Percentiles rank a stretch among this genome's conserved stretches.
These are phyloP conservation scores for Dioctria rufipes DNA, from an alignment of 2,888 invertebrate species.

Conservation along the genomic window DNA sequence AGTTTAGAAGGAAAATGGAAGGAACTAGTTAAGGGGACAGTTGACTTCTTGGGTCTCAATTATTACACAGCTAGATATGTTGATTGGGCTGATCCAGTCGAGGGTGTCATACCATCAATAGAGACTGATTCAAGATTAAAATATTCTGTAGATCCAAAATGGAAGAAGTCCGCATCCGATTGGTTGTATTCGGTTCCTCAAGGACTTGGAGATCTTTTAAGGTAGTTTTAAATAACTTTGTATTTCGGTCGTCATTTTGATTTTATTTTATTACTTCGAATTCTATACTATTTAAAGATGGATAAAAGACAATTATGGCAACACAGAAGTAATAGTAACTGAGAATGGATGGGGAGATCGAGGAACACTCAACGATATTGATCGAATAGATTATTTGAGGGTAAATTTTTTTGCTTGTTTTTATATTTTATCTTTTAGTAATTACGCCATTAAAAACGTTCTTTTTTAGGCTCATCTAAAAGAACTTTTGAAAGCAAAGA, in stretches of 20 bases:
- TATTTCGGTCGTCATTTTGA: background rate
- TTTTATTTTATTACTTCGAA: background rate
- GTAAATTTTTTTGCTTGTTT: conserved; percentile 55
- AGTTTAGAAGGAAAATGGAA: conserved; percentile 60
- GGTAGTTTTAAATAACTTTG: conserved; percentile 38
- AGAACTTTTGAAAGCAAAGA: conserved; percentile 64
- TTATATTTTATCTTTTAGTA: background rate
- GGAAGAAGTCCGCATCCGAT: conserved; percentile 63
- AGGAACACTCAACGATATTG: conserved; percentile 67
- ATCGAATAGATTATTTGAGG: conserved; percentile 66
- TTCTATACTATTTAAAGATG: background rate
- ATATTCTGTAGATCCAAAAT: conserved; percentile 61
- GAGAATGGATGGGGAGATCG: conserved; percentile 76
- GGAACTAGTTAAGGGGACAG: conserved; percentile 61
- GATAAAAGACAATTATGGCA: conserved; percentile 70
- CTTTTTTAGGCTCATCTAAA: conserved; percentile 69
- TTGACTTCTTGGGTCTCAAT: conserved; percentile 66
- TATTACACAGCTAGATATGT: conserved; percentile 65
- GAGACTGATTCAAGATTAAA: conserved; percentile 71
- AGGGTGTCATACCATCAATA: conserved; percentile 72
- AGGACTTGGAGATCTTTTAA: conserved; percentile 63
- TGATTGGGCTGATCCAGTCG: conserved; percentile 59
- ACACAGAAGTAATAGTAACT: conserved; percentile 74
- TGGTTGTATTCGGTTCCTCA: conserved; percentile 66
- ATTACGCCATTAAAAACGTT: background rate